Conservation (phyloP, 2,888 invertebrate species). For the Girardia tigrina region DNA sequence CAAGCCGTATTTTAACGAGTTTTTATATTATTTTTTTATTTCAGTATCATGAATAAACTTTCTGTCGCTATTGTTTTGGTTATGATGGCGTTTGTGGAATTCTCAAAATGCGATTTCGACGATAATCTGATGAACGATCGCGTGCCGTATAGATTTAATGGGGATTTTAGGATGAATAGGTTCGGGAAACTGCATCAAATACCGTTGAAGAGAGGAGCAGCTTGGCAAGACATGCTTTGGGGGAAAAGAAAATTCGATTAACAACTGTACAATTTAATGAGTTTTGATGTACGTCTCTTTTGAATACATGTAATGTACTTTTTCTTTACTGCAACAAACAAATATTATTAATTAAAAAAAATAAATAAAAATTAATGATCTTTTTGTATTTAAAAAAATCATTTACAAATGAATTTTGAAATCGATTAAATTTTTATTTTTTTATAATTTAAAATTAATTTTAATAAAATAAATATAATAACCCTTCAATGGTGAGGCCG, state of each 20-base stretch:
- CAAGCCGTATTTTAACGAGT: neutral
- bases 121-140: neutral
- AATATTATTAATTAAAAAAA: too few relatives aligned
- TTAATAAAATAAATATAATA: too few relatives aligned
- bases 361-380: too few relatives aligned
- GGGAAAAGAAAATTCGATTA: neutral
- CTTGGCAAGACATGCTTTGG: conserved; percentile 19
- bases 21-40: neutral
- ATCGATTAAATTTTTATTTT: too few relatives aligned
- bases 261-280: neutral
- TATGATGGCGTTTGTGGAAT: neutral
- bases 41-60: neutral
- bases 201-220: neutral
- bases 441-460: too few relatives aligned
- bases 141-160: neutral
- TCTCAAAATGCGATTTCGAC: neutral
- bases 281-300: too few relatives aligned
- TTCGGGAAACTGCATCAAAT: neutral
- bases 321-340: too few relatives aligned
- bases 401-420: too few relatives aligned
- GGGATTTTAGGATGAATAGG: neutral
- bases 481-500: too few relatives aligned
- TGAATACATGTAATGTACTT: too few relatives aligned
- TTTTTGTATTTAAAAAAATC: too few relatives aligned
- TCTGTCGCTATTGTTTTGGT: neutral